Percentiles rank a stretch among this genome's conserved stretches.
Evolutionary conservation across 1,140 invertebrate genomes (phyloP).

Genomic region (Dufourea novaeangliae): DNA sequence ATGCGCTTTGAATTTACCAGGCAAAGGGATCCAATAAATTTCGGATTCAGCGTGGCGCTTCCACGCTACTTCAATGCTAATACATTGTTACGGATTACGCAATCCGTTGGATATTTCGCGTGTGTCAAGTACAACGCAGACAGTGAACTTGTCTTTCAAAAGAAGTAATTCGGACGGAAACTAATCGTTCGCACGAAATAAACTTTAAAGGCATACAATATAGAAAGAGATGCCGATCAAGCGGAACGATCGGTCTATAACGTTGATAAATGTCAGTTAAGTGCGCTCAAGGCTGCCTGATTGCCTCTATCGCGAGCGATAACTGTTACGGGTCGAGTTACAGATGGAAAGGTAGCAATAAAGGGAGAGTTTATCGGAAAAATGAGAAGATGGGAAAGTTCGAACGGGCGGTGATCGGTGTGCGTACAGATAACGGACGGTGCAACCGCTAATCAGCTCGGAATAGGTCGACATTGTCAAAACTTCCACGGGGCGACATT

Average conservation of each 20-base stretch:
- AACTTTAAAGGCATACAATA: background rate
- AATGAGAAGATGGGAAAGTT: background rate
- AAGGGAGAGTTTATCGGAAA: background rate
- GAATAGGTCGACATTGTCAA: conserved; percentile 22
- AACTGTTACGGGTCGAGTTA: background rate
- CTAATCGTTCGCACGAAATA: background rate
- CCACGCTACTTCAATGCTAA: background rate
- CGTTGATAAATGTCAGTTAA: background rate
- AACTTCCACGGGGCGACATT: background rate
- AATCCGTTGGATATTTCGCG: too few species aligned
- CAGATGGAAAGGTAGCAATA: background rate
- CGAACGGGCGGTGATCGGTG: background rate
- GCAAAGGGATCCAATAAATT: background rate
- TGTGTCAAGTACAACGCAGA: too few species aligned
- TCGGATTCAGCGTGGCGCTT: background rate
- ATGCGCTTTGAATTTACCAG: background rate
- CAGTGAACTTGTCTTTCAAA: too few species aligned
- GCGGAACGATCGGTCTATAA: background rate
- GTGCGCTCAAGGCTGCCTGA: background rate
- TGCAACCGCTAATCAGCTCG: conserved; percentile 24
- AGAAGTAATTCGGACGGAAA: too few species aligned
- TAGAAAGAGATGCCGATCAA: background rate
- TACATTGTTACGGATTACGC: background rate
- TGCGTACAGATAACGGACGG: background rate
- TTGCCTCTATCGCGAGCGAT: background rate